Conservation (phyloP, 2,888 invertebrate species). For the Tholera decimalis region DNA sequence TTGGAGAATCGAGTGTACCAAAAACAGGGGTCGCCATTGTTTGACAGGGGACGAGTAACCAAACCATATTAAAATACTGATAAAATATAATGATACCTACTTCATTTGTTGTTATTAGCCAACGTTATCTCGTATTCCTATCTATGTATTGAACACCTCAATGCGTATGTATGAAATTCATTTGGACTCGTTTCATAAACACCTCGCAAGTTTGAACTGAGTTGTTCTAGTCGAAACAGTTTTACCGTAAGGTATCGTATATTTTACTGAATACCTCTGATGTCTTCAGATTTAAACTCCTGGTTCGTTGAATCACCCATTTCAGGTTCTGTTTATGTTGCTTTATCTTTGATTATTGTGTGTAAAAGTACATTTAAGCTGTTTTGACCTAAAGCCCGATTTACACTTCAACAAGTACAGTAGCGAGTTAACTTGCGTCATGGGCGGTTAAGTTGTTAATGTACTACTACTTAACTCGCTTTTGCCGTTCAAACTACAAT, state of each 20-base stretch:
- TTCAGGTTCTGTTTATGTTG: conserved; percentile 9
- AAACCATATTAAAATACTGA: conserved; percentile 66
- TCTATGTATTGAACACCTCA: conserved; percentile 52
- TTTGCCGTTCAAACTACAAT: too few relatives aligned
- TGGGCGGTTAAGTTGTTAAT: too few relatives aligned
- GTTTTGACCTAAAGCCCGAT: conserved; percentile 37
- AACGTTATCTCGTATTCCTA: conserved; percentile 69
- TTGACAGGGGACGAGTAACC: conserved; percentile 81
- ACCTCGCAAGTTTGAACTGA: conserved; percentile 51
- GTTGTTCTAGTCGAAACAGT: conserved; percentile 53
- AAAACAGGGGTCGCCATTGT: conserved; percentile 90
- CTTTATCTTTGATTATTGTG: conserved; percentile 4
- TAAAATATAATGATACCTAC: conserved; percentile 66
- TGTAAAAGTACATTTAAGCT: conserved; percentile 18
- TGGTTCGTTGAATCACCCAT: background rate
- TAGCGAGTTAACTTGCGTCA: too few relatives aligned
- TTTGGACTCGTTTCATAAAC: conserved; percentile 55
- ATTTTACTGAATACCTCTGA: conserved; percentile 43
- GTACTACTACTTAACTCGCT: too few relatives aligned
- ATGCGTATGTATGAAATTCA: conserved; percentile 57
- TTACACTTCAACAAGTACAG: too few relatives aligned
- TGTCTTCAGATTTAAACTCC: background rate
- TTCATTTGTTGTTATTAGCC: conserved; percentile 73
- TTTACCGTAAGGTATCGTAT: conserved; percentile 61
- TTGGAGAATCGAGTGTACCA: conserved; percentile 76